Evolutionary conservation across 2,888 invertebrate genomes (phyloP).

Genomic region (Trypoxylon attenuatum): DNA sequence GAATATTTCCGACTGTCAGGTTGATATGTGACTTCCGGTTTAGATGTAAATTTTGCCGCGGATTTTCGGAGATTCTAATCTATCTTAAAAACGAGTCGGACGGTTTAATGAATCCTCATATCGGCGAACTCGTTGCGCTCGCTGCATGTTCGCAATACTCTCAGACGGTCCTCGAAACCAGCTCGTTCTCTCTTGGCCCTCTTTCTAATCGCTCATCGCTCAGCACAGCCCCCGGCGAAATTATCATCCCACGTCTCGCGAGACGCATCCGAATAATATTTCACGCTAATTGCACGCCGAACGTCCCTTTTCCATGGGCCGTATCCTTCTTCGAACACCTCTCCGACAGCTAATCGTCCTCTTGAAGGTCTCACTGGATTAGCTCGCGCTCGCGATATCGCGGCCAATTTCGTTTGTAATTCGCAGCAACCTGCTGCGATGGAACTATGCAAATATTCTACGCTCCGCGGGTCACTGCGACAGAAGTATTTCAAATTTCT

Average conservation of each 20-base stretch:
- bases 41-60: too few species aligned
- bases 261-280: constrained; percentile 3
- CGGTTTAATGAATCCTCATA: neutral
- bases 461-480: neutral
- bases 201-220: neutral
- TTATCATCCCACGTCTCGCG: constrained; percentile 16
- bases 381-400: constrained; percentile 4
- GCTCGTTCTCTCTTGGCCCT: neutral
- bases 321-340: neutral
- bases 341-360: neutral
- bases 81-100: too few species aligned
- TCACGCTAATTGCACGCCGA: neutral
- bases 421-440: constrained; percentile 24
- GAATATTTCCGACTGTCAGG: too few species aligned
- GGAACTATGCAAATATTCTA: constrained; percentile 25
- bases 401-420: constrained; percentile 25
- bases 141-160: too few species aligned
- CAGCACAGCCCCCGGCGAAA: too few species aligned
- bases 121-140: neutral
- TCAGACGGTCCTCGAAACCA: neutral
- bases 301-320: neutral
- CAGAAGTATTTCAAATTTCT: constrained; percentile 9
- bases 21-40: too few species aligned
- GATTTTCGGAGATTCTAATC: too few species aligned
- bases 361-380: neutral